A percentile compares a stretch with the other conserved stretches of the same genome.
phyloP scores from a whole-genome alignment of 2,113 vertebrate genomes.

The Prietella phreatophila region DNA sequence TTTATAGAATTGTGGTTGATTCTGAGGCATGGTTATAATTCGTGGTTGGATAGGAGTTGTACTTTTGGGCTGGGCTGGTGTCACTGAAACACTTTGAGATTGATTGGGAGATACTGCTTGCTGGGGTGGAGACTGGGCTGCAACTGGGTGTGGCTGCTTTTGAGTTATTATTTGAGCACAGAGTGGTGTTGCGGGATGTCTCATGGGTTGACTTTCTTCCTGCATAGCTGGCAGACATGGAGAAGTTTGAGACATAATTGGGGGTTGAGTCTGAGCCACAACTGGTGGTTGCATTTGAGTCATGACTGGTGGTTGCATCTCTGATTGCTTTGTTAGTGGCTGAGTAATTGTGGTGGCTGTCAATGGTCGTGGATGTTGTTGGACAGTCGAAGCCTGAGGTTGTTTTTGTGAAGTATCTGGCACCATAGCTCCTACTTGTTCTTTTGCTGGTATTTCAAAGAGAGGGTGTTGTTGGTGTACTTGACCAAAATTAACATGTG shows the following conservation, averaged over 20 bases:
- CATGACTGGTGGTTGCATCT: slow-evolving; percentile 45
- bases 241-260: slow-evolving; percentile 36
- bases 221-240: slow-evolving; percentile 28
- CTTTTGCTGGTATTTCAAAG: not conserved
- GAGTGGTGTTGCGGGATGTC: not conserved
- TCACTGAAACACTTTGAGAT: not conserved
- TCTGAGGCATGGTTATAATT: slow-evolving; percentile 47
- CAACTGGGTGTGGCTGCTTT: slow-evolving; percentile 34
- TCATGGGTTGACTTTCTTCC: slow-evolving; percentile 33
- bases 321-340: slow-evolving; percentile 43
- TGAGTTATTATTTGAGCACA: slow-evolving; percentile 29
- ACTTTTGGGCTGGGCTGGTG: slow-evolving; percentile 29
- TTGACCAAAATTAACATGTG: not conserved
- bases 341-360: slow-evolving; percentile 30
- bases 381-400: slow-evolving; percentile 16
- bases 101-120: not conserved
- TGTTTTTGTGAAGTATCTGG: slow-evolving; percentile 26
- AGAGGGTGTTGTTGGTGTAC: not conserved
- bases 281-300: slow-evolving; percentile 51
- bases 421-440: slow-evolving; percentile 14
- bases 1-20: slow-evolving; percentile 29
- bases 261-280: slow-evolving; percentile 32
- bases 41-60: slow-evolving; percentile 45
- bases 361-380: slow-evolving; percentile 38
- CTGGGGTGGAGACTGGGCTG: slow-evolving; percentile 10